phyloP scores from a whole-genome alignment of 1,140 invertebrate genomes.

The Archivesica marissinica region DNA sequence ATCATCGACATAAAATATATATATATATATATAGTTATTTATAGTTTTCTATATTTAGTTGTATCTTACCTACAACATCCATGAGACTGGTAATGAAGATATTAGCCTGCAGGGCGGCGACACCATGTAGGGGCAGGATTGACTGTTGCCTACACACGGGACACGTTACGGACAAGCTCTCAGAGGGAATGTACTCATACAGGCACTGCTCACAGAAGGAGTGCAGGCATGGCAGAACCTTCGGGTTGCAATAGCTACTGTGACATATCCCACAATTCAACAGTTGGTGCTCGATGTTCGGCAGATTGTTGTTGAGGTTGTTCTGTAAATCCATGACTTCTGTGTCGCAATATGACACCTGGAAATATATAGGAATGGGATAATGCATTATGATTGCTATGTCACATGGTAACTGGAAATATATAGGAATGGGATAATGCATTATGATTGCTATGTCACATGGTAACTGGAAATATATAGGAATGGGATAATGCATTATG shows the following conservation, averaged over 20 bases:
- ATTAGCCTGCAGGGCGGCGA: conserved; percentile 85
- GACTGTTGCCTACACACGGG: conserved; percentile 86
- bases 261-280: conserved; percentile 86
- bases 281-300: conserved; percentile 77
- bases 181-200: conserved; percentile 89
- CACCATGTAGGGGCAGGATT: conserved; percentile 86
- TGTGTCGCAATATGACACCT: conserved; percentile 42
- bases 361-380: conserved; percentile 12
- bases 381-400: too few species aligned
- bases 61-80: conserved; percentile 80
- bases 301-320: conserved; percentile 43
- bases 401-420: too few species aligned
- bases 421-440: too few species aligned
- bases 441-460: too few species aligned
- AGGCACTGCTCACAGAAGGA: conserved; percentile 96
- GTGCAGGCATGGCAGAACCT: conserved; percentile 95
- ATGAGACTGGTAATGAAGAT: conserved; percentile 85
- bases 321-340: conserved; percentile 53
- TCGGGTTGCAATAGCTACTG: conserved; percentile 90
- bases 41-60: too few species aligned
- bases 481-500: too few species aligned
- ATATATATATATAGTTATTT: too few species aligned
- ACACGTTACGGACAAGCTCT: conserved; percentile 87
- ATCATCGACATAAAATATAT: too few species aligned
- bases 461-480: too few species aligned